phyloP scores from a whole-genome alignment of 2,113 vertebrate species.

The Pteruthius melanotis region DNA sequence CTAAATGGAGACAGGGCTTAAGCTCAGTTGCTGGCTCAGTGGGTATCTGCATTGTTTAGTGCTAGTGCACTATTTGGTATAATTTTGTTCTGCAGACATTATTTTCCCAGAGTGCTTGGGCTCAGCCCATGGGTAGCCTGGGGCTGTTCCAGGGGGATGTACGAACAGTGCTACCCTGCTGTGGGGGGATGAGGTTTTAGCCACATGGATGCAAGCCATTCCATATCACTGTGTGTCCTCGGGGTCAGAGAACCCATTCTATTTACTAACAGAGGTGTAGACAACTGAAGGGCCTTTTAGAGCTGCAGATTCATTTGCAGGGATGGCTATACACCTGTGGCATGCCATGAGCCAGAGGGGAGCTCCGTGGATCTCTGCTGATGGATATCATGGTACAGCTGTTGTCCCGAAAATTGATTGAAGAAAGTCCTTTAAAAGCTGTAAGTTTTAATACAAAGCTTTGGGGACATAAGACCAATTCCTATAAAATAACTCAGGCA shows the following conservation, averaged over 20 bases:
- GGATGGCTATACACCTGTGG: accelerated
- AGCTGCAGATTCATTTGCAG: neutral
- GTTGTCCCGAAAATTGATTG: neutral
- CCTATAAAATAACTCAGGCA: neutral
- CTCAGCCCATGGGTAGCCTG: neutral
- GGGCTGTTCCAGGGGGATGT: neutral
- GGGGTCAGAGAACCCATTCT: neutral
- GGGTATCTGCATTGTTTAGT: neutral
- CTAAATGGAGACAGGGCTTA: neutral
- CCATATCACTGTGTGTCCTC: neutral
- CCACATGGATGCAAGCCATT: neutral
- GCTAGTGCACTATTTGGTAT: neutral
- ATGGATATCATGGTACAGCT: neutral
- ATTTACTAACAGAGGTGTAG: neutral
- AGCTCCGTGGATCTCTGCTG: neutral
- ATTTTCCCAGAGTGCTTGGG: neutral
- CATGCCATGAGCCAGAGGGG: neutral
- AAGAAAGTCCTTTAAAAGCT: neutral
- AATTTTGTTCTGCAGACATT: neutral
- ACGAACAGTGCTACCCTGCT: neutral
- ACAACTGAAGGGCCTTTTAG: neutral
- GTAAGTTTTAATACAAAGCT: neutral
- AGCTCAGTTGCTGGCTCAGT: neutral
- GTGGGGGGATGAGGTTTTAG: neutral
- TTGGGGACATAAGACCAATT: neutral